Percentiles rank a stretch among this genome's conserved stretches.
Evolutionary conservation across 2,797 vertebrate genomes (phyloP).

Genomic region (Myotis myotis): DNA sequence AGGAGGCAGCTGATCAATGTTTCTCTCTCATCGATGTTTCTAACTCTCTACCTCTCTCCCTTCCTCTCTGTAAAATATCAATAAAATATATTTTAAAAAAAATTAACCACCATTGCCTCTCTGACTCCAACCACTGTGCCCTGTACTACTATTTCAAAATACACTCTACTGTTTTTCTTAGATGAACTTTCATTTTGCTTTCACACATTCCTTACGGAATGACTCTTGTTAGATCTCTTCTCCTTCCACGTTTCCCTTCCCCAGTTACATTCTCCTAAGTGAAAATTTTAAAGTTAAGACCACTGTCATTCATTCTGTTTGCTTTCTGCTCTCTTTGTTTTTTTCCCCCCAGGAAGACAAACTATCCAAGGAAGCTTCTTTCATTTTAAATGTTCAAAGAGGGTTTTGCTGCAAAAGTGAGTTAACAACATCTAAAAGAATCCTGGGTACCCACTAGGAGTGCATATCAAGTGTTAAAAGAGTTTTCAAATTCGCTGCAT

Average conservation of each 20-base stretch:
- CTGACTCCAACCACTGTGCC: background rate
- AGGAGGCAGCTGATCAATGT: too few species aligned
- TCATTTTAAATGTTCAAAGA: constrained; percentile 65
- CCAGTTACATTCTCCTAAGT: background rate
- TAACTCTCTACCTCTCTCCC: too few species aligned
- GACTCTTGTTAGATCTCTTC: constrained; percentile 19
- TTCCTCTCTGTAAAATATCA: too few species aligned
- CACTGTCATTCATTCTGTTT: constrained; percentile 42
- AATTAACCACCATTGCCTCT: background rate
- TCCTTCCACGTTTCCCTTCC: background rate
- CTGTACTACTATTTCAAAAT: background rate
- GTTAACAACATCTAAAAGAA: constrained; percentile 57
- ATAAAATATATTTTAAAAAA: too few species aligned
- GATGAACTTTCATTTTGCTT: background rate
- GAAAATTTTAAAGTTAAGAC: constrained; percentile 32
- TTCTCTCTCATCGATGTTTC: too few species aligned
- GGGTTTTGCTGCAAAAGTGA: constrained; percentile 58
- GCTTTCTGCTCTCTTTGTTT: constrained; percentile 17
- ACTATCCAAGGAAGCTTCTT: constrained; percentile 32
- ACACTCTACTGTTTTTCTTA: background rate
- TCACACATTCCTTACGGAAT: background rate
- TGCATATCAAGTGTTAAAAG: constrained; percentile 41
- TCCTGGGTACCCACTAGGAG: background rate
- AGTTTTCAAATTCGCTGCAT: constrained; percentile 48
- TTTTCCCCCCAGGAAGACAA: constrained; percentile 30